phyloP scores from a whole-genome alignment of 2,797 vertebrate genomes.

The Centropyge bicolor region DNA sequence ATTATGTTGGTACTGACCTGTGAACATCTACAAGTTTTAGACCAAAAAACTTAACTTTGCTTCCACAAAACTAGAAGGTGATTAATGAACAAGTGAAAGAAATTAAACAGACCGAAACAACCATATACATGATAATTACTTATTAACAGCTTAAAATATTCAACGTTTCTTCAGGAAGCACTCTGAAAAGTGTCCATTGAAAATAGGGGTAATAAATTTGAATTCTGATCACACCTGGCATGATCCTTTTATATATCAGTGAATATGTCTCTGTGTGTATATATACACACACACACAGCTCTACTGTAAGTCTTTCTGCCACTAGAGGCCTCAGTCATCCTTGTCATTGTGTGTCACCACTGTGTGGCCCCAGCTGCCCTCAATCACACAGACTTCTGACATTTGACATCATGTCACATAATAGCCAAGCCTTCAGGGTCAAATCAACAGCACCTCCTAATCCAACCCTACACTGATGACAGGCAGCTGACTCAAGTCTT shows the following conservation, averaged over 20 bases:
- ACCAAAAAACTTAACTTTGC: background rate
- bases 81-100: background rate
- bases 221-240: too few species aligned
- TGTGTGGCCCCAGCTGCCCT: conserved; percentile 13
- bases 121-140: background rate
- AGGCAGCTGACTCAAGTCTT: conserved; percentile 21
- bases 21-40: background rate
- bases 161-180: too few species aligned
- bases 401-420: conserved; percentile 59
- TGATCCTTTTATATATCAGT: too few species aligned
- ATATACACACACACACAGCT: background rate
- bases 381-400: conserved; percentile 41
- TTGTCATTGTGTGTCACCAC: conserved; percentile 10
- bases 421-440: conserved; percentile 1
- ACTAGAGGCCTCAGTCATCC: background rate
- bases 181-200: too few species aligned
- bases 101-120: too few species aligned
- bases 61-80: background rate
- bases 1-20: background rate
- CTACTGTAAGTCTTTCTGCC: background rate
- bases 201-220: too few species aligned
- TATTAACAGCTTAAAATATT: background rate
- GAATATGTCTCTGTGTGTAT: too few species aligned
- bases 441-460: conserved; percentile 30
- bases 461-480: conserved; percentile 7